These are phyloP conservation scores for Sericinus montela DNA, from an alignment of 2,888 invertebrate species.

Conservation along the genomic window DNA sequence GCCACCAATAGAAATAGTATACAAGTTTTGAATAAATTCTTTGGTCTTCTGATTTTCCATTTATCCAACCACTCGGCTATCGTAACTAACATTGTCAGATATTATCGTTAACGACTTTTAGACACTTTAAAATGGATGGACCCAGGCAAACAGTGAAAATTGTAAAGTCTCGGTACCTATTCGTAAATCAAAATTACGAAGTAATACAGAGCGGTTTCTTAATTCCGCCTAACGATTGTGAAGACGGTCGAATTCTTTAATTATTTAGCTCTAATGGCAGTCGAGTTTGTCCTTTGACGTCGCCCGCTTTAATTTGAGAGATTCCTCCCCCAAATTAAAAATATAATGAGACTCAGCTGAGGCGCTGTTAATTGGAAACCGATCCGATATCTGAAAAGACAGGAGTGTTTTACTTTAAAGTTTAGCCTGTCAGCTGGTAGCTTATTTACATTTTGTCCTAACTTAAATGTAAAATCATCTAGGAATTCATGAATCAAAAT, in stretches of 20 bases:
- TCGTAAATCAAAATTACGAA: constrained; percentile 67
- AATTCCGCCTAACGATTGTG: constrained; percentile 67
- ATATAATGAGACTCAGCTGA: constrained; percentile 76
- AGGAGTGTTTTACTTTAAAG: constrained; percentile 47
- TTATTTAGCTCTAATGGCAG: constrained; percentile 77
- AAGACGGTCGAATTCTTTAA: constrained; percentile 76
- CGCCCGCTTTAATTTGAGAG: constrained; percentile 73
- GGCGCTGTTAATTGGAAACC: constrained; percentile 77
- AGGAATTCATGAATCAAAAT: no score
- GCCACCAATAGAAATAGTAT: no score
- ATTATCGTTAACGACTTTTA: neutral
- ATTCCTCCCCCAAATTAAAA: constrained; percentile 78
- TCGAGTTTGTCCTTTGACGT: constrained; percentile 74
- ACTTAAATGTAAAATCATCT: neutral
- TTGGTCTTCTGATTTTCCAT: no score
- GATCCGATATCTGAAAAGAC: constrained; percentile 56
- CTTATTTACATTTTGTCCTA: constrained; percentile 27
- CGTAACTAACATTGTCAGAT: no score
- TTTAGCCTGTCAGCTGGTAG: constrained; percentile 34
- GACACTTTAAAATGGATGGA: no score
- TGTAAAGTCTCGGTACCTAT: constrained; percentile 32
- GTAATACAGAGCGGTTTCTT: constrained; percentile 58
- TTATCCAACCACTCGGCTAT: no score
- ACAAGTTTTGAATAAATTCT: no score
- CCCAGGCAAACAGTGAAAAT: neutral